Evolutionary conservation across 2,888 invertebrate genomes (phyloP).

Genomic region (Drosophila ustulata): DNA sequence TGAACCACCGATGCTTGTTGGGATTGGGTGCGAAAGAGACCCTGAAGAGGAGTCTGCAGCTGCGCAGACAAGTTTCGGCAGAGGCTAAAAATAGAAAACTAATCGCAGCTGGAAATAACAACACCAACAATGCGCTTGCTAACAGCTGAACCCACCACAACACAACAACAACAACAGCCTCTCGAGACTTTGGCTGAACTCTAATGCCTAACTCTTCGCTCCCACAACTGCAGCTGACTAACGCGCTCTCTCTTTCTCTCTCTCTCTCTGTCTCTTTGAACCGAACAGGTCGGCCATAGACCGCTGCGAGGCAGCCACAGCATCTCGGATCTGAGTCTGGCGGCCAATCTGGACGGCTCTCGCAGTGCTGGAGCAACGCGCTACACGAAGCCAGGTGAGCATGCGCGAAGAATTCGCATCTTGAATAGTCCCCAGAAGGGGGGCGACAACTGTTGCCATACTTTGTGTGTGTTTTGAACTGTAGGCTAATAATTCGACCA

Average conservation of each 20-base stretch:
- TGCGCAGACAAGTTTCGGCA: not conserved
- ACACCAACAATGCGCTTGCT: not conserved
- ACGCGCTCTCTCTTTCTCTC: not conserved
- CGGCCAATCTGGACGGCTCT: slow-evolving; percentile 84
- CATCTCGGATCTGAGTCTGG: slow-evolving; percentile 93
- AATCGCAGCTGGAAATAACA: not conserved
- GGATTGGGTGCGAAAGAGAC: not conserved
- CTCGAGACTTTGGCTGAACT: not conserved
- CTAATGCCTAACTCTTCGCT: not conserved
- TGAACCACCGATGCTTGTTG: slow-evolving; percentile 71
- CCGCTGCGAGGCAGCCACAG: slow-evolving; percentile 94
- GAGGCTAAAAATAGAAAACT: not conserved
- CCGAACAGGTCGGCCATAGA: slow-evolving; percentile 89
- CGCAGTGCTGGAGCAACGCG: slow-evolving; percentile 83
- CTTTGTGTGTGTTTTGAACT: slow-evolving; percentile 7
- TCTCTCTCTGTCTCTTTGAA: not conserved
- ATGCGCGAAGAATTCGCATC: not conserved
- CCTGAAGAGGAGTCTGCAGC: not conserved
- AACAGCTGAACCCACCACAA: not conserved
- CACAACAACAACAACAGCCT: not conserved
- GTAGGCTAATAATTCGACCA: slow-evolving; percentile 74
- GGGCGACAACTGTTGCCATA: not conserved
- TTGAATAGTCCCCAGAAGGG: not conserved
- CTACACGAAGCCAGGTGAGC: slow-evolving; percentile 86
- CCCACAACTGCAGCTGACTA: not conserved